Base-by-base conservation (phyloP, 2,113 vertebrate genomes). In the Myrmecophaga tridactyla region DNA sequence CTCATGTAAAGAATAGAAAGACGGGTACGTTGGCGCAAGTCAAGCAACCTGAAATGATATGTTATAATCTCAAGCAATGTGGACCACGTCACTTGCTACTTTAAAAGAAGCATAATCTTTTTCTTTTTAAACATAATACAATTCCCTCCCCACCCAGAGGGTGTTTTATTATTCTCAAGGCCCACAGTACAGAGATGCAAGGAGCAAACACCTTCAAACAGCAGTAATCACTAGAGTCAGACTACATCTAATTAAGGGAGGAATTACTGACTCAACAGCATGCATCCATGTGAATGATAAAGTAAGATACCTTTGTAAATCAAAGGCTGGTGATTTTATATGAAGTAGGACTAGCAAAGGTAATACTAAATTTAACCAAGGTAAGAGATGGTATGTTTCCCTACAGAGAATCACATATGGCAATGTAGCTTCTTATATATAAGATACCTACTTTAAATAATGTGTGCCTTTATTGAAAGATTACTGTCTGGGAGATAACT, bases 1-100 rank as follows among this genome's bases (percentile, higher is more conserved):
- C 58, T 11, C 20, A 46, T 31, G 36, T 90, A 86, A 94, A 92
- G 60, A 89, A 62, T 14, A 96, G 75, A 72, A 94, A 53, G 31
- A 62, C 12, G 15, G 29, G 36, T 82, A 20, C 65, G 85, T 69
- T 86, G 60, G 46, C 58, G 46, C 58, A 73, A 87, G 36, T 81
- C 73, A 76, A 1, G 58, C 39, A 73, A 76, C n/a, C 81, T 96
- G 87, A 81, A 90, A 95, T 39, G 34, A 87, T 62, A 88, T 20
- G 4, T 73, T 75, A 58, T 75, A 81, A 90, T 73, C 75, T 89
- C 51, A 90, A 82, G 20, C 21, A 82, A 29, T 39, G 7, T 77
- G 67, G 46, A 88, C 65, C 72, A 31, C 76, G 85, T 72, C 23
- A 15, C 21, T 56, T 78, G 34, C 23, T 72, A n/a, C 39, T 85